Conservation (phyloP, 2,888 invertebrate genomes). For the Campoplex capitator region DNA sequence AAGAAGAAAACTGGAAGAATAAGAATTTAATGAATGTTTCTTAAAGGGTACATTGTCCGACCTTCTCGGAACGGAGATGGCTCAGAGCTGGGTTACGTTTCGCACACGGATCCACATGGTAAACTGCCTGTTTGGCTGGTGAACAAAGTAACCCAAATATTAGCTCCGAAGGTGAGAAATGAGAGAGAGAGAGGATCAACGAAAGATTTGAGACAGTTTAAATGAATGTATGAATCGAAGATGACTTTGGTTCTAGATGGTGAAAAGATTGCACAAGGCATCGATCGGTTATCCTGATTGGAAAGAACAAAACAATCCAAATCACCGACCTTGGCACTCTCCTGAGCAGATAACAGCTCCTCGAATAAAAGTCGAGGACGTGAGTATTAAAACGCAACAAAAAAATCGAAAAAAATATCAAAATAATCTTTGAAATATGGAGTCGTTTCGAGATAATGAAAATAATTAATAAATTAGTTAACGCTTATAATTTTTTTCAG, state of each 20-base stretch:
- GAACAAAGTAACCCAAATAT: constrained; percentile 93
- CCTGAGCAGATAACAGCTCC: constrained; percentile 93
- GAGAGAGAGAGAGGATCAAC: constrained; percentile 6
- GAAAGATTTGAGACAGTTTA: background rate
- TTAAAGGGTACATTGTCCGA: constrained; percentile 88
- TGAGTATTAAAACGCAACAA: constrained; percentile 83
- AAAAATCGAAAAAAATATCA: background rate
- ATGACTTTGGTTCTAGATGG: constrained; percentile 85
- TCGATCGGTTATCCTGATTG: constrained; percentile 92
- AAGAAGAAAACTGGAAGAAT: no score
- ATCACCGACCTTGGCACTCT: constrained; percentile 94
- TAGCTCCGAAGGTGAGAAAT: constrained; percentile 90
- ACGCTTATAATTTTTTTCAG: constrained; percentile 71
- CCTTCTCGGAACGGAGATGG: constrained; percentile 86
- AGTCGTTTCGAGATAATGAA: background rate
- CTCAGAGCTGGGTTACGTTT: constrained; percentile 94
- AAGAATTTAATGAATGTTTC: no score
- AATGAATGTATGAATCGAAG: background rate
- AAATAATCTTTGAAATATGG: background rate
- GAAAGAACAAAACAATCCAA: constrained; percentile 91
- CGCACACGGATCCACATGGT: constrained; percentile 95
- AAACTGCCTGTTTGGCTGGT: constrained; percentile 95
- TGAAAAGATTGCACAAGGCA: constrained; percentile 93
- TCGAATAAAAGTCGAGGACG: constrained; percentile 90
- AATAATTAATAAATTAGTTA: background rate